These are phyloP conservation scores for Rhinichthys klamathensis DNA, from an alignment of 2,113 vertebrate genomes.

Conservation along the genomic window DNA sequence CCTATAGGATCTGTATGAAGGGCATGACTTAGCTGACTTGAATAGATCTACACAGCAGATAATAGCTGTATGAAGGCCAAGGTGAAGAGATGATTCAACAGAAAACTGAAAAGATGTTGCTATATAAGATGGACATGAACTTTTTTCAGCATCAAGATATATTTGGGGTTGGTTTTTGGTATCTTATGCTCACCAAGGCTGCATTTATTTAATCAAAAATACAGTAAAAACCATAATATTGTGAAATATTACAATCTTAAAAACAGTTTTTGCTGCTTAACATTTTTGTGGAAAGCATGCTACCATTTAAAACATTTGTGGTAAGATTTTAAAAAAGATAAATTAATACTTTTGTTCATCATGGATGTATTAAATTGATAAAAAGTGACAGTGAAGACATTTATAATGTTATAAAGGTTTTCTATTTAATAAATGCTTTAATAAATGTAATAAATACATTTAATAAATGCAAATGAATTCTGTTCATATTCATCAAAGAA, in stretches of 20 bases:
- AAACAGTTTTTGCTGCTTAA: background rate
- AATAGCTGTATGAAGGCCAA: background rate
- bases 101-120: background rate
- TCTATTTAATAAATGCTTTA: too few relatives aligned
- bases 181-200: background rate
- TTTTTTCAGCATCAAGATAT: background rate
- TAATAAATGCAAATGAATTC: too few relatives aligned
- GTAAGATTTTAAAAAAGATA: too few relatives aligned
- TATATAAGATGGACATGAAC: background rate
- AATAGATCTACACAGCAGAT: background rate
- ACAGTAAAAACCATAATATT: background rate
- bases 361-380: too few relatives aligned
- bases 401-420: too few relatives aligned
- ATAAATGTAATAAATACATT: too few relatives aligned
- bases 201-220: background rate
- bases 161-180: background rate
- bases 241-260: background rate
- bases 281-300: background rate
- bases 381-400: too few relatives aligned
- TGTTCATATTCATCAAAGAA: too few relatives aligned
- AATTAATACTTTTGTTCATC: too few relatives aligned
- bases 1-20: conserved; percentile 3
- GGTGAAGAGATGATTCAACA: background rate
- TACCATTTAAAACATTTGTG: background rate
- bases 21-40: background rate